Percentiles rank a stretch among this genome's conserved stretches.
These are phyloP conservation scores for Planiliza haematocheilus DNA, from an alignment of 2,113 vertebrate genomes.

Conservation along the genomic window DNA sequence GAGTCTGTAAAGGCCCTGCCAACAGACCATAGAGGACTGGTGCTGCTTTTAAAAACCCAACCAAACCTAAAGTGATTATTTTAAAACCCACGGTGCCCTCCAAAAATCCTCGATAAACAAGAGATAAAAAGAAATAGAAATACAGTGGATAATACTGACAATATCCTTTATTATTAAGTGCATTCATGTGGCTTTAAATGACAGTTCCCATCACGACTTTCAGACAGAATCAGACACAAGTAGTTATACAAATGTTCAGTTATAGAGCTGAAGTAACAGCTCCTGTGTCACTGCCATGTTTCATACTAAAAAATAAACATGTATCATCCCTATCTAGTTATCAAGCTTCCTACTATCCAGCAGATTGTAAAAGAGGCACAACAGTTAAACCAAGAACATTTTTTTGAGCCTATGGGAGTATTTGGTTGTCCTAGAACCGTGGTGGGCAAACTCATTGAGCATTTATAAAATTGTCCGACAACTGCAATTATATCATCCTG, in stretches of 20 bases:
- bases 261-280: neutral
- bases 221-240: neutral
- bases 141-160: constrained; percentile 22
- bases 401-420: neutral
- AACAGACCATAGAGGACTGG: constrained; percentile 3
- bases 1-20: constrained; percentile 21
- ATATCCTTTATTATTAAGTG: constrained; percentile 41
- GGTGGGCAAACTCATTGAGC: too few species aligned
- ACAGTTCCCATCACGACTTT: too few species aligned
- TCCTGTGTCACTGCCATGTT: neutral
- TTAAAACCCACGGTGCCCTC: constrained; percentile 1
- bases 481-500: too few species aligned
- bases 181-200: neutral
- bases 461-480: too few species aligned
- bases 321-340: too few species aligned
- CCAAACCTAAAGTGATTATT: constrained; percentile 5
- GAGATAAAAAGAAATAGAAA: constrained; percentile 6
- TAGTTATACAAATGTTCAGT: neutral
- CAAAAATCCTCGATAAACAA: neutral
- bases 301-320: too few species aligned
- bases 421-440: neutral
- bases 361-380: constrained; percentile 7
- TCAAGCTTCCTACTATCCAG: neutral
- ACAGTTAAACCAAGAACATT: neutral
- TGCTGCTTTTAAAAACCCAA: constrained; percentile 11